Conservation (phyloP, 2,797 vertebrate genomes). For the Alca torda region DNA sequence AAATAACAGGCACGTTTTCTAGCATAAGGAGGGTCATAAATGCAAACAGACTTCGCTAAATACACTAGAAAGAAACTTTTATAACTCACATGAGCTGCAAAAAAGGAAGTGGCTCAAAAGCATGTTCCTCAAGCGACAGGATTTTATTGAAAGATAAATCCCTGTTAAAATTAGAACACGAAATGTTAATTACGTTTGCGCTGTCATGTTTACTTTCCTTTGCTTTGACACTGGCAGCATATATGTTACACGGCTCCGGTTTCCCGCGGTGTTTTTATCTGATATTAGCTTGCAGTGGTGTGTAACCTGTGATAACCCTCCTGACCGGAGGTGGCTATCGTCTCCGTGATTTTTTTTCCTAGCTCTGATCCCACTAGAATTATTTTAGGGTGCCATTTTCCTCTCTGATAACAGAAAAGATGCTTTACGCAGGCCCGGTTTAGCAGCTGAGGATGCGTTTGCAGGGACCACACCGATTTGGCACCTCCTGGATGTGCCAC, state of each 20-base stretch:
- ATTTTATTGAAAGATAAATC: conserved; percentile 73
- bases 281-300: background rate
- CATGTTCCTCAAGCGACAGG: conserved; percentile 40
- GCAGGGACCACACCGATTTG: fast-evolving
- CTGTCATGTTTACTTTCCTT: background rate
- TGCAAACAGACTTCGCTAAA: background rate
- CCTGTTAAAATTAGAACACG: conserved; percentile 37
- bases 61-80: background rate
- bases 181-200: background rate
- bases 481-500: background rate
- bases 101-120: conserved; percentile 71
- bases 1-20: background rate
- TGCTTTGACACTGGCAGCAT: background rate
- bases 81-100: conserved; percentile 65
- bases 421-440: background rate
- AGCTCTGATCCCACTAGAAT: background rate
- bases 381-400: background rate
- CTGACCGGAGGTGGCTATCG: background rate
- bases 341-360: background rate
- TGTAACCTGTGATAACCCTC: background rate
- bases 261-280: background rate
- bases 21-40: background rate
- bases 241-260: background rate
- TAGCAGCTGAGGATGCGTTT: background rate
- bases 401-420: background rate